Conservation (phyloP, 2,888 invertebrate species). For the Melieria omissa region DNA sequence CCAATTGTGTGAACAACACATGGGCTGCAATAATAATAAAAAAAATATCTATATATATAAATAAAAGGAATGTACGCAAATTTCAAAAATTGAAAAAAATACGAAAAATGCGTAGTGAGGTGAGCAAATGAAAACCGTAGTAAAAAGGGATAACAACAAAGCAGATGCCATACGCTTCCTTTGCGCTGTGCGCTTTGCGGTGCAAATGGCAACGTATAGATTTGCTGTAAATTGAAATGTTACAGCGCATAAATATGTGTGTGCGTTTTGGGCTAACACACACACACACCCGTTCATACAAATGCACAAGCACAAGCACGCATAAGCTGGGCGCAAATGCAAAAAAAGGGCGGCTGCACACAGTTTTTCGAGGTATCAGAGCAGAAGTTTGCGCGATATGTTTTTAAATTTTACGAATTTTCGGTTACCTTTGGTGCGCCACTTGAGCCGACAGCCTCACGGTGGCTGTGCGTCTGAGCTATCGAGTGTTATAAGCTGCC, state of each 20-base stretch:
- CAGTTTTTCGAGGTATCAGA: background rate
- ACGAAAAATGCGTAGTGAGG: no score
- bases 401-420: conserved; percentile 6
- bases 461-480: background rate
- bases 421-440: background rate
- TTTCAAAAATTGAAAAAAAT: background rate
- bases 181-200: background rate
- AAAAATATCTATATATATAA: background rate
- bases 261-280: no score
- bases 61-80: background rate
- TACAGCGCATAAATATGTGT: background rate
- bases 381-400: conserved; percentile 10
- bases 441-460: background rate
- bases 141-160: background rate
- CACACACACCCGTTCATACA: background rate
- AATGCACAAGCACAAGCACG: background rate
- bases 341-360: background rate
- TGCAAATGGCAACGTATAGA: background rate
- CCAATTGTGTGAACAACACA: background rate
- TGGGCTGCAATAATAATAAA: background rate
- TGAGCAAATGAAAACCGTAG: no score
- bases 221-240: background rate
- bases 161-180: no score
- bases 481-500: background rate
- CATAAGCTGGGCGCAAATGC: background rate